phyloP scores from a whole-genome alignment of 2,797 vertebrate species.

The Tadarida brasiliensis region DNA sequence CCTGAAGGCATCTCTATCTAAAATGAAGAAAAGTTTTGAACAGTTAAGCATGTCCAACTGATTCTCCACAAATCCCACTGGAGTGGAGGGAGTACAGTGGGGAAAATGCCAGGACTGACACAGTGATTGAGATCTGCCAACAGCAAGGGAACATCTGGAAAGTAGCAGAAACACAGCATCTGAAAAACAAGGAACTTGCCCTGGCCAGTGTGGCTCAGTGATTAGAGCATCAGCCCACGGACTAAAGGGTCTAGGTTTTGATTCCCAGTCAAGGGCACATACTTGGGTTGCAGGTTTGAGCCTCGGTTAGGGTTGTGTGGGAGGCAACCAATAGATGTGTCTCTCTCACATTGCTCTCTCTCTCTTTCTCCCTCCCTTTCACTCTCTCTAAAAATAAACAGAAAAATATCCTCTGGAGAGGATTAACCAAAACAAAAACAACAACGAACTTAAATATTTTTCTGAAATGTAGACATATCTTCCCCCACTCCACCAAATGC shows the following conservation, averaged over 20 bases:
- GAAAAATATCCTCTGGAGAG: no score
- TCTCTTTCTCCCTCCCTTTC: no score
- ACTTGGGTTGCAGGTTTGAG: no score
- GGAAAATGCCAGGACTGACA: background rate
- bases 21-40: background rate
- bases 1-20: background rate
- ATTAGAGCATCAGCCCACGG: no score
- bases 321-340: no score
- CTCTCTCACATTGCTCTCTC: no score
- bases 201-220: no score
- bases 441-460: background rate
- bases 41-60: background rate
- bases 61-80: background rate
- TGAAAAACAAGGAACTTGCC: background rate
- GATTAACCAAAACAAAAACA: no score
- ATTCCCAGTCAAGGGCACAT: no score
- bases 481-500: background rate
- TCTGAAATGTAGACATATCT: background rate
- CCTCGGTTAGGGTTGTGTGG: no score
- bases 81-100: background rate
- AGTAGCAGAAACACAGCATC: background rate
- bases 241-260: no score
- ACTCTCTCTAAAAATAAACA: no score
- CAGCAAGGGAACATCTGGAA: background rate
- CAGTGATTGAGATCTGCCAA: background rate